These are phyloP conservation scores for Furcifer pardalis DNA, from an alignment of 2,797 vertebrate species.

Conservation along the genomic window DNA sequence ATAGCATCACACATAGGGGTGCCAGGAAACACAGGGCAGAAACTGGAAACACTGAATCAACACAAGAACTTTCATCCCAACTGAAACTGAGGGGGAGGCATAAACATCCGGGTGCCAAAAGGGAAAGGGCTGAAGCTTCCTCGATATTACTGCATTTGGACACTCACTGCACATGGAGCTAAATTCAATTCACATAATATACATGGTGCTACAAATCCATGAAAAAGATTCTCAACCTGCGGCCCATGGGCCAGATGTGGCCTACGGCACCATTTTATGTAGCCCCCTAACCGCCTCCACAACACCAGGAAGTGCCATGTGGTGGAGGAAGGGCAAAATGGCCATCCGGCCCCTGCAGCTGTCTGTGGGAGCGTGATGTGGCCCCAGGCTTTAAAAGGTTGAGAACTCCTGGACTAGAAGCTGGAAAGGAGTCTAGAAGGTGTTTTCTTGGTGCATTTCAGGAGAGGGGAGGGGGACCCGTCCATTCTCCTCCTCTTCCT, in stretches of 20 bases:
- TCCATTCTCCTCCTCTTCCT: not conserved
- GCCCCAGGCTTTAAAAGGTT: too few species aligned
- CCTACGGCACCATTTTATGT: too few species aligned
- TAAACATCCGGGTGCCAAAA: conserved; percentile 3
- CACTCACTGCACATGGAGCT: not conserved
- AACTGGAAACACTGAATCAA: conserved; percentile 2
- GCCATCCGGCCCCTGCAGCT: too few species aligned
- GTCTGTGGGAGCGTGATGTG: too few species aligned
- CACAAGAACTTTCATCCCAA: fast-evolving
- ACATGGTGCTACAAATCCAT: too few species aligned
- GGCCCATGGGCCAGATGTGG: too few species aligned
- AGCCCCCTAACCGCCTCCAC: too few species aligned
- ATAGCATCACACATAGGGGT: conserved; percentile 1
- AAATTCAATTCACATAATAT: not conserved
- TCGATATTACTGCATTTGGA: not conserved
- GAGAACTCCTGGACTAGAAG: too few species aligned
- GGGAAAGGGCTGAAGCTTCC: not conserved
- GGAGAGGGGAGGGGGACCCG: not conserved
- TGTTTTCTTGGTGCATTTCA: not conserved
- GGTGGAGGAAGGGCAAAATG: too few species aligned
- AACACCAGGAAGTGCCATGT: too few species aligned
- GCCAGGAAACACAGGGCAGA: conserved; percentile 15
- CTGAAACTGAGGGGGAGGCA: not conserved
- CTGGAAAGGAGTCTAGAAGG: too few species aligned
- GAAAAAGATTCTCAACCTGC: too few species aligned